Percentiles rank a stretch among this genome's conserved stretches.
Conservation (phyloP, 2,113 vertebrate species). For the Sapajus apella region DNA sequence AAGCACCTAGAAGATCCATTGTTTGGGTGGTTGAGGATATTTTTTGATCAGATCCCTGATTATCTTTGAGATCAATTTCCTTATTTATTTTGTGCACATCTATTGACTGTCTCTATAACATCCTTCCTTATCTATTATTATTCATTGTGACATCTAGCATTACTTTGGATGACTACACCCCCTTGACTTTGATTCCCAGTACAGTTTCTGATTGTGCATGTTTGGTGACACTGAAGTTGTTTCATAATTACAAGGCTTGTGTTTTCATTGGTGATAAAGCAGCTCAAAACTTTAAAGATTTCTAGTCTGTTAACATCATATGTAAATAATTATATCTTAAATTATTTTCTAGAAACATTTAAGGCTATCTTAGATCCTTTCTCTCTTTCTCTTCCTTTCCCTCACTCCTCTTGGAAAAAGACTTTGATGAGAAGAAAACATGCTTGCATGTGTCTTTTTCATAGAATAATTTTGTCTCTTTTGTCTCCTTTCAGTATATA, state of each 20-base stretch:
- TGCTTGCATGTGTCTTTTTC: too few species aligned
- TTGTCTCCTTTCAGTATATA: too few species aligned
- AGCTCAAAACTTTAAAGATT: neutral
- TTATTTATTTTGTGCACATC: neutral
- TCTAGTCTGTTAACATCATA: neutral
- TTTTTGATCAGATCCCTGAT: neutral
- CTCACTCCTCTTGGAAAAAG: neutral
- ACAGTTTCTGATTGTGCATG: neutral
- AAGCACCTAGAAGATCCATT: neutral
- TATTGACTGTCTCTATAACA: neutral
- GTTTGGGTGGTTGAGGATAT: neutral
- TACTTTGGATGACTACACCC: neutral
- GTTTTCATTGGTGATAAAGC: neutral
- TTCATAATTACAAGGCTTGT: neutral
- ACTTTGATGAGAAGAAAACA: neutral
- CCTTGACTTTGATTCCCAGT: neutral
- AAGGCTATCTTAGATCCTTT: neutral
- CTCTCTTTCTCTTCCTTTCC: neutral
- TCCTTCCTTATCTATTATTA: neutral
- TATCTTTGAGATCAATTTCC: neutral
- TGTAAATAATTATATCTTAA: neutral
- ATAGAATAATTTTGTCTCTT: too few species aligned
- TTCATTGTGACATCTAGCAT: neutral
- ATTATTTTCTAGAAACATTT: neutral
- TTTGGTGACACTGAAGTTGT: neutral